phyloP scores from a whole-genome alignment of 2,797 vertebrate species.

The Brotula barbata region DNA sequence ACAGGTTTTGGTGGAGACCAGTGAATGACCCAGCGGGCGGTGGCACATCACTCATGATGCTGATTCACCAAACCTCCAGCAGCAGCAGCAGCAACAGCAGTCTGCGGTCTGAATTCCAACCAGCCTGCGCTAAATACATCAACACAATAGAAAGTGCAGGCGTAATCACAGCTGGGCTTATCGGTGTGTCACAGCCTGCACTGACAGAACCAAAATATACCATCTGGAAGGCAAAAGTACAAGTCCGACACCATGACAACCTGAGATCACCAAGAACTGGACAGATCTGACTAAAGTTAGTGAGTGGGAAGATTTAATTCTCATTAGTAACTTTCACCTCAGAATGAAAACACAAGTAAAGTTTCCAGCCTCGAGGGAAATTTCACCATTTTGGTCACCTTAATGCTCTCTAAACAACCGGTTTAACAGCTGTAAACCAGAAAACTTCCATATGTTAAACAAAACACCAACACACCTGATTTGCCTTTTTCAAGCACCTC shows the following conservation, averaged over 20 bases:
- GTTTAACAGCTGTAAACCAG: no score
- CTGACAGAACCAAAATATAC: background rate
- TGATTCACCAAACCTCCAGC: slow-evolving; percentile 53
- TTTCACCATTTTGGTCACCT: no score
- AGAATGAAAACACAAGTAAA: no score
- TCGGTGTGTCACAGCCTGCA: slow-evolving; percentile 25
- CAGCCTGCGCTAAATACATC: slow-evolving; percentile 31
- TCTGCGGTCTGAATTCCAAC: slow-evolving; percentile 11
- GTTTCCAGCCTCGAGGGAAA: no score
- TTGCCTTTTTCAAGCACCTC: no score
- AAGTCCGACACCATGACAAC: background rate
- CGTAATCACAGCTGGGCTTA: slow-evolving; percentile 77
- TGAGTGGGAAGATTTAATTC: no score
- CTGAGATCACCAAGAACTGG: slow-evolving; percentile 7
- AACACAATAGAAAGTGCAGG: slow-evolving; percentile 75
- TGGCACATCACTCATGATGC: slow-evolving; percentile 31
- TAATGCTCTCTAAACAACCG: no score
- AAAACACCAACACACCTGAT: background rate
- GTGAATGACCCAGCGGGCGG: background rate
- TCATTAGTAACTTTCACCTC: no score
- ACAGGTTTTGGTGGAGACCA: background rate
- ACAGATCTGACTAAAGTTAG: background rate
- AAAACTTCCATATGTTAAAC: background rate
- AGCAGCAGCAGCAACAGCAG: background rate
- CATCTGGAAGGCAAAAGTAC: background rate